phyloP scores from a whole-genome alignment of 2,797 vertebrate species.

The Telmatherina bonti region DNA sequence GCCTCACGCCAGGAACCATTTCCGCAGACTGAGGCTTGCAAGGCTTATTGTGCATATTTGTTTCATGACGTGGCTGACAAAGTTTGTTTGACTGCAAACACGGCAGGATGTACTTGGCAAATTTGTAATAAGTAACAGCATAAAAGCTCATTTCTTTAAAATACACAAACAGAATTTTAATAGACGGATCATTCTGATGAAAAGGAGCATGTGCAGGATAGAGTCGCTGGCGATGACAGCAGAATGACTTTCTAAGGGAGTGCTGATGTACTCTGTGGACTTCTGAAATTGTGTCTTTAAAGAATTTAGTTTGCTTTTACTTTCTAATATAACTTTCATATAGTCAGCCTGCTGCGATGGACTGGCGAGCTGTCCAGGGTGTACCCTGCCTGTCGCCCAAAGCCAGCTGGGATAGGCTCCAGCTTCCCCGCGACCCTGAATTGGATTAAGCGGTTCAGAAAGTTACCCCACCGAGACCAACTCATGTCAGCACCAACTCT shows the following conservation, averaged over 20 bases:
- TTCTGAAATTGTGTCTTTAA: neutral
- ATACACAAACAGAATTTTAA: neutral
- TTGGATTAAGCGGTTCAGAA: no score
- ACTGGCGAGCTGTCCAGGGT: no score
- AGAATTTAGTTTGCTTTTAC: neutral
- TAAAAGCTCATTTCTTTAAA: neutral
- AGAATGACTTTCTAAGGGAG: neutral
- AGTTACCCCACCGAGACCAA: neutral
- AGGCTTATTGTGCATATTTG: conserved; percentile 41
- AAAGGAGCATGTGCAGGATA: neutral
- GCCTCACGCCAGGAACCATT: conserved; percentile 45
- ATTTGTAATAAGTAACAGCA: neutral
- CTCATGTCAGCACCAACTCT: no score
- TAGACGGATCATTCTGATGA: neutral
- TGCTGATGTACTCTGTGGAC: neutral
- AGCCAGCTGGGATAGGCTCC: no score
- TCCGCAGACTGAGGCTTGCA: conserved; percentile 46
- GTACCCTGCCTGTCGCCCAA: no score
- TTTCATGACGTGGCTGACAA: conserved; percentile 32
- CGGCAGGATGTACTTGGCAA: neutral
- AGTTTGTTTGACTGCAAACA: conserved; percentile 2
- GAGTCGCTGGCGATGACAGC: neutral
- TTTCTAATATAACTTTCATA: neutral
- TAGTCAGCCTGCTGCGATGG: neutral
- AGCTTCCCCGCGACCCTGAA: no score